A percentile compares a stretch with the other conserved stretches of the same genome.
Conservation (phyloP, 92 coral and sea anemone species). For the Epizoanthus illoricatus region DNA sequence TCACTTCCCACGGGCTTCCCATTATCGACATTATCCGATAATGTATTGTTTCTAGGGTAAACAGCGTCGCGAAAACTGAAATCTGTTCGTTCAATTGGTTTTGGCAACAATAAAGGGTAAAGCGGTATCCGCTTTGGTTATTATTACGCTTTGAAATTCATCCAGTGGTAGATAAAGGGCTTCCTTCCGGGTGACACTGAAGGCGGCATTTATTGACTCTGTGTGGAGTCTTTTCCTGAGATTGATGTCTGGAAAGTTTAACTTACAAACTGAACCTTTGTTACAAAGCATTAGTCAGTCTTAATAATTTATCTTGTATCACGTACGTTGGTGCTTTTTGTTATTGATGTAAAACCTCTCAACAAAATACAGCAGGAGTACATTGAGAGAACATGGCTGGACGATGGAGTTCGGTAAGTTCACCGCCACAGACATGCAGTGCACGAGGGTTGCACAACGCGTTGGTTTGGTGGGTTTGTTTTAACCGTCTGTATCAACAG, state of each 20-base stretch:
- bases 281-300: background rate
- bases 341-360: too few species aligned
- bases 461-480: constrained; percentile 12
- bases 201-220: background rate
- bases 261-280: background rate
- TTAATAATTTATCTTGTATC: too few species aligned
- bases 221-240: background rate
- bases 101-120: background rate
- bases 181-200: constrained; percentile 39
- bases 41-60: too few species aligned
- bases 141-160: background rate
- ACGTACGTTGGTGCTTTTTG: too few species aligned
- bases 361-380: too few species aligned
- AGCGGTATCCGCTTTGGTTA: background rate
- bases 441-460: constrained; percentile 17
- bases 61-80: background rate
- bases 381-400: background rate
- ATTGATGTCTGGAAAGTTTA: background rate
- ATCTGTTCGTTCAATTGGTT: background rate
- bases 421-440: background rate
- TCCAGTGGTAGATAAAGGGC: background rate
- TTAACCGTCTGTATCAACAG: constrained; percentile 4
- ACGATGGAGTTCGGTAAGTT: background rate
- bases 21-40: too few species aligned
- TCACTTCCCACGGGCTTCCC: background rate